These are phyloP conservation scores for Netelia inedita DNA, from an alignment of 2,888 invertebrate genomes.

Conservation along the genomic window DNA sequence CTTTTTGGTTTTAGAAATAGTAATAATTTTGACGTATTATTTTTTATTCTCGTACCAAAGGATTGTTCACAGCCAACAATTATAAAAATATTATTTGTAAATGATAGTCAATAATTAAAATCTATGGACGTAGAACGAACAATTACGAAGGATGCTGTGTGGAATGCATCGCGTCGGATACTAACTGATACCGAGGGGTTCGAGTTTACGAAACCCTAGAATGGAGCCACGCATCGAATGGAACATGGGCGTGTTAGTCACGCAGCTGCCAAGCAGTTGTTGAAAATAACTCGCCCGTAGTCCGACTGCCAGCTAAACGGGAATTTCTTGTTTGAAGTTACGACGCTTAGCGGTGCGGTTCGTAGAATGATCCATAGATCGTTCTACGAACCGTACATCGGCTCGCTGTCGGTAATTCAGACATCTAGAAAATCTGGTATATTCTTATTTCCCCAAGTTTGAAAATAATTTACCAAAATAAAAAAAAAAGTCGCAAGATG, in stretches of 20 bases:
- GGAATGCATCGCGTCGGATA: neutral
- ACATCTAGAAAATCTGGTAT: neutral
- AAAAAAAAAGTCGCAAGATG: too few relatives aligned
- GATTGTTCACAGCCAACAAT: too few relatives aligned
- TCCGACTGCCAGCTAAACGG: neutral
- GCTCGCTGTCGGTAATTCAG: constrained; percentile 17
- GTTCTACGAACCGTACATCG: neutral
- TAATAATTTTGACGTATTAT: too few relatives aligned
- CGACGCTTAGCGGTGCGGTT: neutral
- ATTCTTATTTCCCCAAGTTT: too few relatives aligned
- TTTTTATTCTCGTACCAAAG: too few relatives aligned
- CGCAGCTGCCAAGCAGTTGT: constrained; percentile 19
- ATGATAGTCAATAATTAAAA: too few relatives aligned
- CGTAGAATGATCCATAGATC: neutral
- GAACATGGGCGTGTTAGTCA: neutral
- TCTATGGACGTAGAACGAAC: too few relatives aligned
- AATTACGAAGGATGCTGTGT: too few relatives aligned
- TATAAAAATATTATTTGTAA: too few relatives aligned
- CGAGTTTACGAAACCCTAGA: neutral
- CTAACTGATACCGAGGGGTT: neutral
- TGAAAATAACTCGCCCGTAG: neutral
- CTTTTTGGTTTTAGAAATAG: too few relatives aligned
- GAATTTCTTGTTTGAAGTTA: neutral
- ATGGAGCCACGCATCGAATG: too few relatives aligned
- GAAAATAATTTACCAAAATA: too few relatives aligned